phyloP scores from a whole-genome alignment of 2,113 vertebrate genomes.

The Nycticebus coucang region DNA sequence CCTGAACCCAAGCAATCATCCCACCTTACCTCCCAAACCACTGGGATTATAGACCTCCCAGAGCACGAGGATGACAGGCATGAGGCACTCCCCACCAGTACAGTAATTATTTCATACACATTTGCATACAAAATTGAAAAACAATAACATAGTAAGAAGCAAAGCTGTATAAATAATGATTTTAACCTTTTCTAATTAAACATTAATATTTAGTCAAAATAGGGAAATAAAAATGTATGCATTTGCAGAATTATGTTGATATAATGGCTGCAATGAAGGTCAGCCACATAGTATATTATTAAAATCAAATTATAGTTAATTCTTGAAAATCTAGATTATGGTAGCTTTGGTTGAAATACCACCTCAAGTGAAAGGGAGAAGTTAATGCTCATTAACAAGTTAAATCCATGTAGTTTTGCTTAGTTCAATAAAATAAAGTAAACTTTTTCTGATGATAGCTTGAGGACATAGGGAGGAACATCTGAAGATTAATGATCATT shows the following conservation, averaged over 20 bases:
- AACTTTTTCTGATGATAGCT: neutral
- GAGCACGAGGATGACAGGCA: too few relatives aligned
- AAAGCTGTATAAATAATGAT: neutral
- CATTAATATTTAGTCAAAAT: conserved; percentile 43
- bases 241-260: conserved; percentile 2
- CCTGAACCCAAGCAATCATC: too few relatives aligned
- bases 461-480: neutral
- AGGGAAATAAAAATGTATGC: conserved; percentile 49
- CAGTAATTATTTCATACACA: conserved; percentile 34
- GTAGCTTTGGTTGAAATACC: conserved; percentile 6
- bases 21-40: too few relatives aligned
- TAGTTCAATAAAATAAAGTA: conserved; percentile 34
- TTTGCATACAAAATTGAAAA: conserved; percentile 51
- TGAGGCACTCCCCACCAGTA: too few relatives aligned
- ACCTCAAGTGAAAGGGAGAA: conserved; percentile 1
- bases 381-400: conserved; percentile 23
- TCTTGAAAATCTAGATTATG: conserved; percentile 1
- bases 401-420: conserved; percentile 23
- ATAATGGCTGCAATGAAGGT: neutral
- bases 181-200: conserved; percentile 30
- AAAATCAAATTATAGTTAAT: neutral
- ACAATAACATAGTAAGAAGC: conserved; percentile 23
- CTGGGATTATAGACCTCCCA: too few relatives aligned
- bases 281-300: neutral
- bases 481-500: conserved; percentile 1